A percentile compares a stretch with the other conserved stretches of the same genome.
phyloP scores from a whole-genome alignment of 2,113 vertebrate species.

The Syngnathus floridae region DNA sequence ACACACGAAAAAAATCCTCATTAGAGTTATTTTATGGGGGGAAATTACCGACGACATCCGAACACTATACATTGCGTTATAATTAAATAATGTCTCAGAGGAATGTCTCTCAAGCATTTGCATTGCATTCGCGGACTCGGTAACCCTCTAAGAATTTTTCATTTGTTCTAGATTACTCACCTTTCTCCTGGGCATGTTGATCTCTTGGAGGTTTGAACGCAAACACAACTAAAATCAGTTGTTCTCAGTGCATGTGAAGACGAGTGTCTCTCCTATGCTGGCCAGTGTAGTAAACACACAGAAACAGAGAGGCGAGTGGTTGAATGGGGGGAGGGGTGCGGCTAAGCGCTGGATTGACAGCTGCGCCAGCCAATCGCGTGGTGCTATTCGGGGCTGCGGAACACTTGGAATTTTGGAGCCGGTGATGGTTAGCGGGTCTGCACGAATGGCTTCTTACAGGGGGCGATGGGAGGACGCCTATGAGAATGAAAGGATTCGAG shows the following conservation, averaged over 20 bases:
- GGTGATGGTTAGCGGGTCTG: conserved; percentile 64
- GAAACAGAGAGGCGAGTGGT: conserved; percentile 73
- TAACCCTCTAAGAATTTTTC: conserved; percentile 42
- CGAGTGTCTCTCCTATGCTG: conserved; percentile 73
- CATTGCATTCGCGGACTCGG: conserved; percentile 46
- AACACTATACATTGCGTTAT: conserved; percentile 46
- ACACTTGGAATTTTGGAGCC: conserved; percentile 70
- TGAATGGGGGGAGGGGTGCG: conserved; percentile 77
- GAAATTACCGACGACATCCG: conserved; percentile 24
- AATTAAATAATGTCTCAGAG: conserved; percentile 69
- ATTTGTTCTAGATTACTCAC: conserved; percentile 60
- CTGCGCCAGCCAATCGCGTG: conserved; percentile 62
- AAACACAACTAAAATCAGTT: conserved; percentile 66
- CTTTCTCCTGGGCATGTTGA: conserved; percentile 81
- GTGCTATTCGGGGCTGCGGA: conserved; percentile 58
- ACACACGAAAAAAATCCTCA: conserved; percentile 54
- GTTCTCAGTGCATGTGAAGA: conserved; percentile 73
- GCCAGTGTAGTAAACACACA: conserved; percentile 80
- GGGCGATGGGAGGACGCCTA: conserved; percentile 47
- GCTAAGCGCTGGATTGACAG: conserved; percentile 72
- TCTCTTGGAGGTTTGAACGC: conserved; percentile 61
- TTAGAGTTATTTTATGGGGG: conserved; percentile 42
- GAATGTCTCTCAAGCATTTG: conserved; percentile 66
- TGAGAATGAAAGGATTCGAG: conserved; percentile 31
- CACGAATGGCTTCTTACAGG: conserved; percentile 63